Evolutionary conservation across 2,888 invertebrate genomes (phyloP), one percentile per base, ranked within the genome.

Genomic region (Xylocampa areola): DNA sequence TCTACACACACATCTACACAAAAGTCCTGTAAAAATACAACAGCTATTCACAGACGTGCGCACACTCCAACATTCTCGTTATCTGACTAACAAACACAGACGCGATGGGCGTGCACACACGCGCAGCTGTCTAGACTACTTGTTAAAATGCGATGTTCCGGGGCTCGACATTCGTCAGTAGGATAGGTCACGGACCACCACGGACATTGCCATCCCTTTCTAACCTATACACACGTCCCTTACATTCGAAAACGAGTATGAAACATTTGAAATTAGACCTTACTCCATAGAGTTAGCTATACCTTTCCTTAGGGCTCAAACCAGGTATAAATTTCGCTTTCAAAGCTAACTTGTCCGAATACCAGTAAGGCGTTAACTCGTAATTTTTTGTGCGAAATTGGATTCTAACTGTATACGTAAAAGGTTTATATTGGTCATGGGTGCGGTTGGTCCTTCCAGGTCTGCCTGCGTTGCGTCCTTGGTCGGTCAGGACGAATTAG

Each of bases 171-270:
- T 92, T 93, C 92, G 90, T 90, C 88, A 92, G 93, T 94, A 92
- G 93, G 93, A 93, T 94, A 94, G 94, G 94, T 94, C 94, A 92
- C 93, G 93, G 93, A 92, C 91, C 85, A 88, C 79, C 84, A 84
- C 79, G 84, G 83, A 79, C 79, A 77, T 79, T 51, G 73, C 77
- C 66, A 58, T 91, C 91, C 76, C 85, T 66, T 77, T 91, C 87
- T 71, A 47, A 64, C 86, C 14, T 58, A 71, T 76, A 69, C 57
- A 58, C 45, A 64, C 76, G 71, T 89, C 85, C 73, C 77, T 72
- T 62, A 83, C 79, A 40, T 65, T 72, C 73, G 59, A 58, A 72
- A 76, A 74, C 68, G 66, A 47, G 59, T 49, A 35, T n/a, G 7
- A 14, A 48, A 36, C 63, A 23, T 54, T 63, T 68, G 57, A 90